Percentiles rank a stretch among this genome's conserved stretches.
These are phyloP conservation scores for Epizoanthus fatuus DNA, from an alignment of 92 coral and sea anemone species.

Conservation along the genomic window DNA sequence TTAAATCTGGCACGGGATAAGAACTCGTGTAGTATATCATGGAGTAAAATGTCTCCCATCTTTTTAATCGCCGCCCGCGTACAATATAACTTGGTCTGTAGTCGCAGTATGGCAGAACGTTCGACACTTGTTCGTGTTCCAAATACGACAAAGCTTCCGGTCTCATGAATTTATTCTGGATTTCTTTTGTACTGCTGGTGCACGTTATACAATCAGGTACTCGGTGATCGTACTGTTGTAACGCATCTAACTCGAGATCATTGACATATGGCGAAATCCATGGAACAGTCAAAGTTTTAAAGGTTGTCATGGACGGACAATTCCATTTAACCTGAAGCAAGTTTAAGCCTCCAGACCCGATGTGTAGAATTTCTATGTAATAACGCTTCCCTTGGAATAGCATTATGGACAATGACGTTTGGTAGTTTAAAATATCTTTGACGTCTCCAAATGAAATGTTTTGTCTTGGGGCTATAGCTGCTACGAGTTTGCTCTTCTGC, in stretches of 20 bases:
- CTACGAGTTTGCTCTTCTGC: neutral
- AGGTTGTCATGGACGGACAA: neutral
- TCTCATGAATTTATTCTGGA: neutral
- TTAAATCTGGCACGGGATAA: neutral
- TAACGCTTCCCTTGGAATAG: neutral
- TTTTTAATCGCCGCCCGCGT: neutral
- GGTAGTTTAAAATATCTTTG: neutral
- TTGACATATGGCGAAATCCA: constrained; percentile 16
- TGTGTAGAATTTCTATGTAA: constrained; percentile 4
- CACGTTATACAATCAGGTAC: neutral
- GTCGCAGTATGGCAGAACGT: neutral
- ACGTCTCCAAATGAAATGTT: neutral
- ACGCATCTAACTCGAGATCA: neutral
- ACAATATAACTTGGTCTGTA: constrained; percentile 11
- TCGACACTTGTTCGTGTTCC: neutral
- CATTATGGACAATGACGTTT: neutral
- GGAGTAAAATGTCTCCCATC: neutral
- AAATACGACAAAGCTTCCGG: neutral
- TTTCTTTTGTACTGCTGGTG: neutral
- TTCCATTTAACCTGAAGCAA: constrained; percentile 6
- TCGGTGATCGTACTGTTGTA: neutral
- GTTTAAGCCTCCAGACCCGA: neutral
- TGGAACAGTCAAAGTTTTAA: neutral
- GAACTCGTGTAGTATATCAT: constrained; percentile 1
- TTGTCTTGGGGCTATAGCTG: neutral